These are phyloP conservation scores for Diabrotica balteata DNA, from an alignment of 2,888 invertebrate species.

Conservation along the genomic window DNA sequence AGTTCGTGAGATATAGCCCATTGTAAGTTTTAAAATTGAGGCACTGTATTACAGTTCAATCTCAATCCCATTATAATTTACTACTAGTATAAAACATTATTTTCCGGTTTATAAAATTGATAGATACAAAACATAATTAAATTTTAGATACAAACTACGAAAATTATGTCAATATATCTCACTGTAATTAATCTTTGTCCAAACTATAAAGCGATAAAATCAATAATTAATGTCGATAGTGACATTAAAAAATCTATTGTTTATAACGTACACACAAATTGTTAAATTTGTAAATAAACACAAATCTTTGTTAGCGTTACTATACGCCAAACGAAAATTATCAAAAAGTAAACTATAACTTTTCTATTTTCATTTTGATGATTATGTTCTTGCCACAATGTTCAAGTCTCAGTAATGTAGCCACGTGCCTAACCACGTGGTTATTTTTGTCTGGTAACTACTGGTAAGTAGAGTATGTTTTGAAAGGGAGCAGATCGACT, in stretches of 20 bases:
- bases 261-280: neutral
- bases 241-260: conserved; percentile 3
- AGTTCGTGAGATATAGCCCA: too few relatives aligned
- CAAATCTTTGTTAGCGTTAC: neutral
- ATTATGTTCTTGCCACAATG: neutral
- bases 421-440: conserved; percentile 10
- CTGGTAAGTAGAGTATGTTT: conserved; percentile 6
- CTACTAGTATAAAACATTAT: too few relatives aligned
- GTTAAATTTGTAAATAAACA: neutral
- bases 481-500: neutral
- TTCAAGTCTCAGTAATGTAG: neutral
- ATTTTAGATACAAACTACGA: too few relatives aligned
- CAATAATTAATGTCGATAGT: too few relatives aligned
- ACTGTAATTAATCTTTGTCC: too few relatives aligned
- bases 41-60: too few relatives aligned
- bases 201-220: too few relatives aligned
- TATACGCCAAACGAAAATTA: neutral
- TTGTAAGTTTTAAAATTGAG: too few relatives aligned
- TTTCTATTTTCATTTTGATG: conserved; percentile 8
- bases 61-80: too few relatives aligned
- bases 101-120: too few relatives aligned
- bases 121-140: too few relatives aligned
- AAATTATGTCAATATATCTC: too few relatives aligned
- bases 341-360: neutral
- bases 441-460: conserved; percentile 1